phyloP scores from a whole-genome alignment of 1,140 invertebrate species.

The Mya arenaria region DNA sequence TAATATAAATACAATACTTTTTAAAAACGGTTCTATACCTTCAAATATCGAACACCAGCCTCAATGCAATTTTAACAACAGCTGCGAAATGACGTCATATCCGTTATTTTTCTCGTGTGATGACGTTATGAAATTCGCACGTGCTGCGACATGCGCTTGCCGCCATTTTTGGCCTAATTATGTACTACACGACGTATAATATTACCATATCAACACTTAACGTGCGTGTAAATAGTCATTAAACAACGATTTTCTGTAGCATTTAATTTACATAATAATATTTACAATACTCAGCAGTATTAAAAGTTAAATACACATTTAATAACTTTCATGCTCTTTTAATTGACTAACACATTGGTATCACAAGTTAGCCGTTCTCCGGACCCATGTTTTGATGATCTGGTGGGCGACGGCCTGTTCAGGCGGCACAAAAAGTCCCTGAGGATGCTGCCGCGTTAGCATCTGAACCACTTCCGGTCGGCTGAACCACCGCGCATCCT shows the following conservation, averaged over 20 bases:
- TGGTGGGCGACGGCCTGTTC: conserved; percentile 83
- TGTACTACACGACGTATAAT: too few relatives aligned
- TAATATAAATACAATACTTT: too few relatives aligned
- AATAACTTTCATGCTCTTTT: background rate
- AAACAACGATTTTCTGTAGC: too few relatives aligned
- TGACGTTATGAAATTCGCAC: background rate
- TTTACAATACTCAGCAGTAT: background rate
- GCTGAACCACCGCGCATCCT: conserved; percentile 84
- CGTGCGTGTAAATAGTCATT: too few relatives aligned
- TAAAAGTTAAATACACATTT: too few relatives aligned
- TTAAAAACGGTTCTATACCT: too few relatives aligned
- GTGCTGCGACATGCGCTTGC: background rate
- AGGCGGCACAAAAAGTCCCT: conserved; percentile 82
- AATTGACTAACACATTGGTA: background rate
- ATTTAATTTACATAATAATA: background rate
- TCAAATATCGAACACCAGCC: too few relatives aligned
- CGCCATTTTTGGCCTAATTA: too few relatives aligned
- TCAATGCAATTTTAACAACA: too few relatives aligned
- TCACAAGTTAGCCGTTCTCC: conserved; percentile 63
- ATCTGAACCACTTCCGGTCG: conserved; percentile 81
- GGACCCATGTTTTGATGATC: conserved; percentile 82
- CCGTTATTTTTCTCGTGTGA: background rate
- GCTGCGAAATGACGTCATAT: conserved; percentile 3
- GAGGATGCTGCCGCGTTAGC: conserved; percentile 75
- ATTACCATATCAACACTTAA: too few relatives aligned